Base-by-base conservation (phyloP, 37 sponge, comb jelly and placozoan genomes). In the Cliona cf. orientalis region DNA sequence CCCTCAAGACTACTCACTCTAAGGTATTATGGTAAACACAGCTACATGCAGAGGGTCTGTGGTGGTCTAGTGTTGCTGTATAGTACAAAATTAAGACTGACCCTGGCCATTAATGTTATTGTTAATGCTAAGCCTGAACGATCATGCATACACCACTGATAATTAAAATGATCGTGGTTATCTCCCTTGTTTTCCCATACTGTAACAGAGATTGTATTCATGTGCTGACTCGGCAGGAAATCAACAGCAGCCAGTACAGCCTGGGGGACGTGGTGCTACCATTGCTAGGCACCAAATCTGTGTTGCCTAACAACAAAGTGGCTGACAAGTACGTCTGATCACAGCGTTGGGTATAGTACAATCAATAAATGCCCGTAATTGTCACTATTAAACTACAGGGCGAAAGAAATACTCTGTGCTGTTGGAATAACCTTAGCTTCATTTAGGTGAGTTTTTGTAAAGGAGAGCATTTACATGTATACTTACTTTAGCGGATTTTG, bases 191-290 rank as follows among this genome's bases (percentile, higher is more conserved):
- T n/a, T n/a, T n/a, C n/a, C n/a, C n/a, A n/a, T n/a, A n/a, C n/a
- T n/a, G n/a, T n/a, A n/a, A n/a, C 46, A 75, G 70, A 5, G 38
- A 42, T 21, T 26, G 35, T 46, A 39, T 80, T 22, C 55, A 36
- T 25, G 38, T 81, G 21, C 71, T 72, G 39, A 42, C 82, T 0
- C 38, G 46, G 1, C 1, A 28, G n/a, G 82, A 81, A 21, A 21
- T 71, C 32, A 26, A 23, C 29, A 40, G 25, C 12, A 36, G 58
- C 5, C 58, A 37, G 2, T 90, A 85, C 75, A 39, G 82, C 1
- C 23, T 90, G 29, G 5, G 38, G 6, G 91, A 90, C 75, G 81
- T 90, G 25, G 82, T 90, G 9, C 71, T 90, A 22, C 91, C 91
- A 25, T 22, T 80, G 42, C 46, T 65, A 4, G 91, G 91, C 0